Conservation (phyloP, 2,888 invertebrate genomes). For the Psococerastis gibbosa region DNA sequence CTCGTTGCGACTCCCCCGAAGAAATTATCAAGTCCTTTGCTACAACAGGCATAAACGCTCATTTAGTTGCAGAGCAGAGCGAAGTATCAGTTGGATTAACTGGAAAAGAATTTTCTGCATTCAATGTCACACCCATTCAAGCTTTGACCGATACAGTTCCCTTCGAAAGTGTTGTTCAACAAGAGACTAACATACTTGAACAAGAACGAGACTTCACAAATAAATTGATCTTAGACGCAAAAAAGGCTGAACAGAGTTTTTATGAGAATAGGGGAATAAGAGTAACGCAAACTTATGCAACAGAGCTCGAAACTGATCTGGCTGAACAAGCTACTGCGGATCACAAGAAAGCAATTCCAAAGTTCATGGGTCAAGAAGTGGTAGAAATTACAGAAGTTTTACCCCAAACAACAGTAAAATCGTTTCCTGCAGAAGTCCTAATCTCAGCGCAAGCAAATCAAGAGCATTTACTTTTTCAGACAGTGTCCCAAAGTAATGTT, state of each 20-base stretch:
- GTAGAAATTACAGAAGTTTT: conserved; percentile 33
- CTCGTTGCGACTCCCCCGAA: conserved; percentile 12
- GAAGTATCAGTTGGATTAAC: conserved; percentile 26
- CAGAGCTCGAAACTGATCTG: conserved; percentile 20
- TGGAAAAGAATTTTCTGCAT: conserved; percentile 19
- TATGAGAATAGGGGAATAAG: conserved; percentile 18
- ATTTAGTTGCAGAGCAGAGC: conserved; percentile 28
- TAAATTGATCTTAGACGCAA: conserved; percentile 16
- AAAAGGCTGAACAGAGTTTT: conserved; percentile 16
- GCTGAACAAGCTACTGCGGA: conserved; percentile 16
- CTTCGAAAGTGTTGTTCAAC: conserved; percentile 26
- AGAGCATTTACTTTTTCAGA: conserved; percentile 26
- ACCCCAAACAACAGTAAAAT: conserved; percentile 20
- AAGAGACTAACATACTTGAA: conserved; percentile 23
- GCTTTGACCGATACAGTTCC: conserved; percentile 25
- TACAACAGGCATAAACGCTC: conserved; percentile 22
- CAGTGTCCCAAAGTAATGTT: conserved; percentile 23
- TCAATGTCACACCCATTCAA: conserved; percentile 21
- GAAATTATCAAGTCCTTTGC: conserved; percentile 17
- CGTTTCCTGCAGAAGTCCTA: conserved; percentile 20
- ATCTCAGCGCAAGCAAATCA: conserved; percentile 23
- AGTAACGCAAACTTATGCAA: conserved; percentile 19
- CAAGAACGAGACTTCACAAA: conserved; percentile 22
- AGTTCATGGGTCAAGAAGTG: conserved; percentile 25
- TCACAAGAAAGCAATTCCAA: conserved; percentile 18